Base-by-base conservation (phyloP, 2,888 invertebrate genomes). In the Falcaria lacertinaria region DNA sequence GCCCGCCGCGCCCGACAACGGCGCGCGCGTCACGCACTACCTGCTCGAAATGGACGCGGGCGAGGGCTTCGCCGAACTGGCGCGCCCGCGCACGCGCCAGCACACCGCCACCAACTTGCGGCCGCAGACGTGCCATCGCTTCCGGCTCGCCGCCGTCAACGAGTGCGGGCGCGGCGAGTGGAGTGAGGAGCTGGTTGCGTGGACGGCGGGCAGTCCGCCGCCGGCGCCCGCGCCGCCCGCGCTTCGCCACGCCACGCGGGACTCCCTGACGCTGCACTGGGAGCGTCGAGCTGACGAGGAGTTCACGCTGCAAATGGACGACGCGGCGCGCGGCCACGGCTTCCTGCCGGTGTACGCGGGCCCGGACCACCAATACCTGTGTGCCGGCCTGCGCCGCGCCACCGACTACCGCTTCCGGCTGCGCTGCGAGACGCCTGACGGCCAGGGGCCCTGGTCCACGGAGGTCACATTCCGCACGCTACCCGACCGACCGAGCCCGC, bases 101-200 rank as follows among this genome's bases (percentile, higher is more conserved):
- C 94, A 93, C 78, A 93, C 93, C 55, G 90, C 95, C 45, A 91
- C 91, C 60, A 94, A 94, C 72, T 90, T 97, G 49, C 92, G 93
- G 55, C 92, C 96, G 25, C 94, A 95, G 55, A 96, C 96, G 2
- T 87, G 92, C 45, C 97, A 97, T 80, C 91, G 92, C 48, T 96
- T 97, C 85, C 93, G 97, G 41, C 80, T 97, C 62, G 94, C 95
- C 34, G 97, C 96, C 55, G 91, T 95, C 46, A 97, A 97, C 79
- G 94, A 94, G 61, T 91, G 92, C 60, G 97, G 97, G 11, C 92
- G 92, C 70, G 93, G 94, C 61, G 87, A 90, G 11, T 95, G 93
- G 88, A 94, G 94, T 41, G 92, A 93, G 33, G 91, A 93, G 52
- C 90, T 92, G 28, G 88, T 91, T 54, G 93, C 90, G 58, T 93